Percentiles rank a stretch among this genome's conserved stretches.
Conservation (phyloP, 2,888 invertebrate species). For the Eucera pruinosa region DNA sequence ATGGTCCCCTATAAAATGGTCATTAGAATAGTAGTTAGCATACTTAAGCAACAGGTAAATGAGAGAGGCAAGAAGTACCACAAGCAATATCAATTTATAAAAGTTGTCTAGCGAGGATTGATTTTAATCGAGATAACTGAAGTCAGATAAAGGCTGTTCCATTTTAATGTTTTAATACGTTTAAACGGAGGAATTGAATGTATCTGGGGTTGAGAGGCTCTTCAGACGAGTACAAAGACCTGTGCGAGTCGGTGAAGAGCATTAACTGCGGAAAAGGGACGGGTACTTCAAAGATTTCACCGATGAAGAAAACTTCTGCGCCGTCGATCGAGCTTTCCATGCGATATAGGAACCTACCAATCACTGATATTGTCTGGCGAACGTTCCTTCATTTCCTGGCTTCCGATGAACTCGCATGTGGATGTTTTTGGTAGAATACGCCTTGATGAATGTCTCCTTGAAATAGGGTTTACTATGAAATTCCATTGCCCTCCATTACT, state of each 20-base stretch:
- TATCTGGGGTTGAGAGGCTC: not conserved
- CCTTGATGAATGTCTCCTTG: too few species aligned
- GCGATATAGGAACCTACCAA: not conserved
- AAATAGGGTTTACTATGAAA: too few species aligned
- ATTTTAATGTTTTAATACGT: not conserved
- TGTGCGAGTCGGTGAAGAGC: not conserved
- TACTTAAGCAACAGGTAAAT: too few species aligned
- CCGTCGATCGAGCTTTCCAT: not conserved
- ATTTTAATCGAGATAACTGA: not conserved
- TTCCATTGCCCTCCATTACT: too few species aligned
- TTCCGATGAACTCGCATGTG: too few species aligned
- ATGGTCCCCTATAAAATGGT: too few species aligned
- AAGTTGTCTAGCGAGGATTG: not conserved
- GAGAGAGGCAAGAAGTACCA: too few species aligned
- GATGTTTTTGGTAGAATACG: too few species aligned
- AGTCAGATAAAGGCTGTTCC: not conserved
- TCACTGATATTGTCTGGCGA: not conserved
- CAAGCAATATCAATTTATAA: not conserved
- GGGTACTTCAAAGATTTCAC: not conserved
- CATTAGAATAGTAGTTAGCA: too few species aligned
- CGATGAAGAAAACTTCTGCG: not conserved
- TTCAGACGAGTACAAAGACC: slow-evolving; percentile 7
- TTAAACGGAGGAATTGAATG: slow-evolving; percentile 4
- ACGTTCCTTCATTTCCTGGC: too few species aligned
- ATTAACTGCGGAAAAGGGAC: not conserved